These are phyloP conservation scores for Nicator chloris DNA, from an alignment of 2,113 vertebrate species.

Conservation along the genomic window DNA sequence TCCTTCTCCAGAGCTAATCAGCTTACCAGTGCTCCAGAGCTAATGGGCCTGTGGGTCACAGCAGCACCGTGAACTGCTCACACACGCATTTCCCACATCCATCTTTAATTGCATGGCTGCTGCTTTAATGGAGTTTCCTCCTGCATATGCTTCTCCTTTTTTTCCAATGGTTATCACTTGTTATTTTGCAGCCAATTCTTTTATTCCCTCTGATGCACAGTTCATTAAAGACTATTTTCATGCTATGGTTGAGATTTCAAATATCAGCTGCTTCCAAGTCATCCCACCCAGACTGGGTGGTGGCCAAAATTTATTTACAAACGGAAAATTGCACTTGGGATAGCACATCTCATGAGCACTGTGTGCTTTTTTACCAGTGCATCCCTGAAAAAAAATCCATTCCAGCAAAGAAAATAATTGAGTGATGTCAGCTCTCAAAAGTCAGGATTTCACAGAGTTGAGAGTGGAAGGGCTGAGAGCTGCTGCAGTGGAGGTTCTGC, in stretches of 20 bases:
- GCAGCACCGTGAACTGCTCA: slow-evolving; percentile 1
- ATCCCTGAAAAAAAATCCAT: background rate
- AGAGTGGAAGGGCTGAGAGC: background rate
- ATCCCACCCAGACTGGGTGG: slow-evolving; percentile 1
- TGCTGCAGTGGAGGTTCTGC: background rate
- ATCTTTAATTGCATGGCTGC: slow-evolving; percentile 39
- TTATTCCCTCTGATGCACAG: background rate
- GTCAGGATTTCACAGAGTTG: background rate
- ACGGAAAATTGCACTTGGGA: background rate
- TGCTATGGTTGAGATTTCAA: slow-evolving; percentile 14
- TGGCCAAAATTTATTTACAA: slow-evolving; percentile 43
- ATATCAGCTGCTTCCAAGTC: slow-evolving; percentile 39
- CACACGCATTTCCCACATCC: background rate
- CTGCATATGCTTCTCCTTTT: background rate
- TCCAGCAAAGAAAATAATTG: background rate
- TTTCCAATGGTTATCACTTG: slow-evolving; percentile 15
- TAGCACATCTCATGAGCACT: background rate
- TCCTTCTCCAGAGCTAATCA: slow-evolving; percentile 60
- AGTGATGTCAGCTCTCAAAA: background rate
- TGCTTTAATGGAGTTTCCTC: slow-evolving; percentile 34
- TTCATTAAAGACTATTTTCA: slow-evolving; percentile 48
- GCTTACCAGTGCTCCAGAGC: slow-evolving; percentile 44
- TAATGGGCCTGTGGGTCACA: slow-evolving; percentile 52
- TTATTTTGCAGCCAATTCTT: slow-evolving; percentile 38
- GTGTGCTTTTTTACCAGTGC: background rate